Base-by-base conservation (phyloP, 2,888 invertebrate genomes). In the Conchocele bisecta region DNA sequence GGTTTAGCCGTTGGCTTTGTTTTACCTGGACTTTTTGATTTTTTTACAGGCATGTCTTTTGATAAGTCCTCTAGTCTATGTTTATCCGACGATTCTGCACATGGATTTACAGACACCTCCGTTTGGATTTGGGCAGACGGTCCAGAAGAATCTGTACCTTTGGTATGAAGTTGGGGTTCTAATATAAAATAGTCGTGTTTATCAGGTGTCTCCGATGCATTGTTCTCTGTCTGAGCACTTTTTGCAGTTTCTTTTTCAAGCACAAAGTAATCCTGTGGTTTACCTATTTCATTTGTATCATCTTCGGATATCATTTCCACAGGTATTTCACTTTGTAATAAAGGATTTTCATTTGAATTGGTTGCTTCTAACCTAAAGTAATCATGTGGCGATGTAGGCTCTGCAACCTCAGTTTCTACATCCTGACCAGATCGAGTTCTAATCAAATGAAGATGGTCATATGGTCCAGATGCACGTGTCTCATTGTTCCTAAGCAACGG, bases 131-230 rank as follows among this genome's bases (percentile, higher is more conserved):
- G n/a, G n/a, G n/a, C n/a, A n/a, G n/a, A n/a, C n/a, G n/a, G n/a
- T n/a, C n/a, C n/a, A n/a, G n/a, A n/a, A n/a, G n/a, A n/a, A n/a
- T n/a, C n/a, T n/a, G n/a, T n/a, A n/a, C n/a, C n/a, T n/a, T n/a
- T n/a, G n/a, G n/a, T n/a, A n/a, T n/a, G n/a, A n/a, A n/a, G n/a
- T n/a, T 69, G 74, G 35, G 76, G 76, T 39, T 76, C 72, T n/a
- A 76, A 50, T 31, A 76, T 51, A 56, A 76, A 76, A 59, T 76
- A 76, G 24, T 76, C 76, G 64, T 76, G 76, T 31, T 44, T 54
- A 48, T 65, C 61, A 13, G 63, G 54, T 11, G 68, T 56, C 29
- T 24, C 46, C n/a, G 31, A 15, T 13, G 37, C 74, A 39, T 22
- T 29, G 11, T 28, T 24, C 24, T 67, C 71, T 11, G n/a, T 46